Evolutionary conservation across 1,140 invertebrate species (phyloP).

Genomic region (Proctacanthus coquilletti): DNA sequence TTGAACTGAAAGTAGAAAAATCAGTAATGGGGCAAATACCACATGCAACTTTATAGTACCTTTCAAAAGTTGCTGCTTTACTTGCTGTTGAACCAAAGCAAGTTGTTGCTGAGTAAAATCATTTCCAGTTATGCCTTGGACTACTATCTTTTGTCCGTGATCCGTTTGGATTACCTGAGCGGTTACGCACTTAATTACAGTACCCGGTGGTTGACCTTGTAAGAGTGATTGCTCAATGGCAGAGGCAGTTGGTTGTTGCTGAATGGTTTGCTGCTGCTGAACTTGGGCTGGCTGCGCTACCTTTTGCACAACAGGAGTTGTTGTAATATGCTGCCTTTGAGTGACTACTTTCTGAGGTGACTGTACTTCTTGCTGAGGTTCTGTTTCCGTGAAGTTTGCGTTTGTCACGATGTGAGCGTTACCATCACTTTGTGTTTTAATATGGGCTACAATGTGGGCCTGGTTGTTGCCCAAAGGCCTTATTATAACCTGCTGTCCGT

Average conservation of each 20-base stretch:
- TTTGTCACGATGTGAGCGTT: constrained; percentile 26
- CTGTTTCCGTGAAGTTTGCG: constrained; percentile 14
- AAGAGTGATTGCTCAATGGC: constrained; percentile 54
- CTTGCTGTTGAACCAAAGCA: constrained; percentile 66
- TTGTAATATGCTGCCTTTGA: constrained; percentile 6
- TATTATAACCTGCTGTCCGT: constrained; percentile 68
- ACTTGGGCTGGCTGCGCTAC: constrained; percentile 7
- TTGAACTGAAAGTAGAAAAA: constrained; percentile 48
- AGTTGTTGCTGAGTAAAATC: constrained; percentile 67
- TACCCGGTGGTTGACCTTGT: constrained; percentile 63
- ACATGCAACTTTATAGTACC: constrained; percentile 36
- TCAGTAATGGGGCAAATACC: too few relatives aligned
- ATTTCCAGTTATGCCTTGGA: constrained; percentile 66
- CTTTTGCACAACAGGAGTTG: constrained; percentile 10
- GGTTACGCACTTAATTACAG: constrained; percentile 71
- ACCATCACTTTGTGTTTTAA: constrained; percentile 34
- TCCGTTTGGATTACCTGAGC: constrained; percentile 67
- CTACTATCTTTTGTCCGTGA: constrained; percentile 65
- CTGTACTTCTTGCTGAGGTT: constrained; percentile 17
- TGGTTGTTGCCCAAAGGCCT: constrained; percentile 53
- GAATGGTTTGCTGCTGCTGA: constrained; percentile 9
- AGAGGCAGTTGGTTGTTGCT: constrained; percentile 18
- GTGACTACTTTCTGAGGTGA: constrained; percentile 4
- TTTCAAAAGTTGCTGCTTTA: constrained; percentile 73
- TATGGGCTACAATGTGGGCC: constrained; percentile 50